A percentile compares a stretch with the other conserved stretches of the same genome.
Evolutionary conservation across 2,888 invertebrate genomes (phyloP).

Genomic region (Pristionchus arcanus): DNA sequence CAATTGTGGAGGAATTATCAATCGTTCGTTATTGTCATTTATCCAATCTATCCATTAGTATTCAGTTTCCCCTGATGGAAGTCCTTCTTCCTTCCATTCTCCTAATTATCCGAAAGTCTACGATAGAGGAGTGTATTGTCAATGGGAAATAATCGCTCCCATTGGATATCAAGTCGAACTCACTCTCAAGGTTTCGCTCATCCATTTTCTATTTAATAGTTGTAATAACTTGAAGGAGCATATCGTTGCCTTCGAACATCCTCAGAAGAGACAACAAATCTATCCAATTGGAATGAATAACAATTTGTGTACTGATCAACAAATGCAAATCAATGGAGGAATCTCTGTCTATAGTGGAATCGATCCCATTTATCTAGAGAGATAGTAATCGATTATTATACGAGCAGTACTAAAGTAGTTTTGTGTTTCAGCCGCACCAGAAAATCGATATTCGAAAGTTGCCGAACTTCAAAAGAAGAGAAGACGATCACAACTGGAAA

Average conservation of each 20-base stretch:
- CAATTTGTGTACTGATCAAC: neutral
- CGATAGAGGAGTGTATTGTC: conserved; percentile 65
- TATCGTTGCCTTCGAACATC: conserved; percentile 50
- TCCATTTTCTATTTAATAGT: neutral
- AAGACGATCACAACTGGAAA: conserved; percentile 28
- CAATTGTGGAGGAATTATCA: conserved; percentile 59
- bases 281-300: conserved; percentile 36
- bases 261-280: conserved; percentile 36
- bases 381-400: neutral
- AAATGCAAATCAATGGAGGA: conserved; percentile 57
- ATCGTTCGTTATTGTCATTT: conserved; percentile 44
- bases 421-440: neutral
- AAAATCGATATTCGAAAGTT: neutral
- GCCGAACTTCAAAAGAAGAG: conserved; percentile 57
- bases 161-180: conserved; percentile 68
- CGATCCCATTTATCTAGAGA: neutral
- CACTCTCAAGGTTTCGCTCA: conserved; percentile 58
- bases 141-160: conserved; percentile 72
- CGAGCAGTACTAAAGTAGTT: neutral
- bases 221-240: conserved; percentile 44
- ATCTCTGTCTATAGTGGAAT: conserved; percentile 57
- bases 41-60: conserved; percentile 57
- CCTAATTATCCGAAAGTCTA: conserved; percentile 69
- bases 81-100: conserved; percentile 61
- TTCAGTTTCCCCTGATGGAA: conserved; percentile 37